Evolutionary conservation across 2,797 vertebrate genomes (phyloP).

Genomic region (Protonibea diacanthus): DNA sequence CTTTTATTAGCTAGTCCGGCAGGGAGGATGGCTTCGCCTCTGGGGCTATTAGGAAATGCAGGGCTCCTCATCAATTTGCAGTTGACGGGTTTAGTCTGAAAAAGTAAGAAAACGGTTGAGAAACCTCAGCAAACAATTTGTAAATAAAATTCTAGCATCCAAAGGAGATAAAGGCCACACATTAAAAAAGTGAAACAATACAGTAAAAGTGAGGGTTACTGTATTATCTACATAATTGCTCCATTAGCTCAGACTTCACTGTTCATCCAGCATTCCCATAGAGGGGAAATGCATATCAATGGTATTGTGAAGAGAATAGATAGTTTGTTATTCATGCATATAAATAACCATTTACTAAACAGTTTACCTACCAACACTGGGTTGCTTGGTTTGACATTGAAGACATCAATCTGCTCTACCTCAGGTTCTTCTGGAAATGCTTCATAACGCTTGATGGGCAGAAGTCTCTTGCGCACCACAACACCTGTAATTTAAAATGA

Average conservation of each 20-base stretch:
- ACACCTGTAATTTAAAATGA: no score
- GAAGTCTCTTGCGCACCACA: constrained; percentile 8
- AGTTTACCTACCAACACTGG: constrained; percentile 28
- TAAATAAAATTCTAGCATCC: not conserved
- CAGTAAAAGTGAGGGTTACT: no score
- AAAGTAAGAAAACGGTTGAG: not conserved
- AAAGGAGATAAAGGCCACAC: not conserved
- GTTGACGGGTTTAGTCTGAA: constrained; percentile 28
- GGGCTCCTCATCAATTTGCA: constrained; percentile 1
- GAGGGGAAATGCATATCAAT: not conserved
- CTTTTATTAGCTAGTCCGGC: not conserved
- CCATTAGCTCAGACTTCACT: not conserved
- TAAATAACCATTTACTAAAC: not conserved
- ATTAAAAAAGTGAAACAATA: no score
- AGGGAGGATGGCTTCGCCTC: not conserved
- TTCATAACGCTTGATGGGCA: constrained; percentile 22
- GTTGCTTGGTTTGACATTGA: not conserved
- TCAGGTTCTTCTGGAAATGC: constrained; percentile 57
- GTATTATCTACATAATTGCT: not conserved
- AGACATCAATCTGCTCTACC: not conserved
- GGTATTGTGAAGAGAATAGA: not conserved
- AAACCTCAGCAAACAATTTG: not conserved
- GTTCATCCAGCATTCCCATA: not conserved
- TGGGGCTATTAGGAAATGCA: not conserved
- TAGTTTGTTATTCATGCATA: not conserved